Percentiles rank a stretch among this genome's conserved stretches.
Conservation (phyloP, 2,113 vertebrate species). For the Motacilla alba region DNA sequence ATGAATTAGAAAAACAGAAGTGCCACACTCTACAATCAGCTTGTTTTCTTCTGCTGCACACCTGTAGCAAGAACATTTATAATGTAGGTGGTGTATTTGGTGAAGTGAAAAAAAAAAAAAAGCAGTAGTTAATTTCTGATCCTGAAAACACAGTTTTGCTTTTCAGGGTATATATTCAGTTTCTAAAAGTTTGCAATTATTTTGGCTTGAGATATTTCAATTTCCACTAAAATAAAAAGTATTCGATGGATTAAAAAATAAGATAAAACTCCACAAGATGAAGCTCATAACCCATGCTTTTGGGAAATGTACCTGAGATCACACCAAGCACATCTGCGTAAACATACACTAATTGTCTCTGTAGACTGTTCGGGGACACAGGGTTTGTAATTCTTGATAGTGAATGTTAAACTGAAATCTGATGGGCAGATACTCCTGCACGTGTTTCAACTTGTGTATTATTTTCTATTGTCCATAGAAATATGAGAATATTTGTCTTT, state of each 20-base stretch:
- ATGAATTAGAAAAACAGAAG: not conserved
- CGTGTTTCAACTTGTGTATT: fast-evolving
- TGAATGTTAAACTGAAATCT: not conserved
- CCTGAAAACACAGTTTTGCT: not conserved
- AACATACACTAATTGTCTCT: not conserved
- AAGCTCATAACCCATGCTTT: not conserved
- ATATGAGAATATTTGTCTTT: not conserved
- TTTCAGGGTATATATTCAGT: not conserved
- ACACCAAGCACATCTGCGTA: not conserved
- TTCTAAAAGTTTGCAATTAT: not conserved
- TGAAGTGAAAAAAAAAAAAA: not conserved
- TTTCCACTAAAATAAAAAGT: not conserved
- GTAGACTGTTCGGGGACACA: not conserved
- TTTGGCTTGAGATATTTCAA: not conserved
- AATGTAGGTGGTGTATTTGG: not conserved
- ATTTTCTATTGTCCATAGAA: not conserved
- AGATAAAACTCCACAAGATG: not conserved
- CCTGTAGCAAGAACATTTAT: not conserved
- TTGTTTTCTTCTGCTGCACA: not conserved
- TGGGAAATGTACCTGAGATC: not conserved
- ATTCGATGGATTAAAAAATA: not conserved
- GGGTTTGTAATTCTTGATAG: not conserved
- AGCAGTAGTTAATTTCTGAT: not conserved
- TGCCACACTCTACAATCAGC: not conserved
- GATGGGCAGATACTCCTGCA: fast-evolving